Evolutionary conservation across 53 echinoderm and acorn worm species (phyloP).

Genomic region (Apostichopus leukothele): DNA sequence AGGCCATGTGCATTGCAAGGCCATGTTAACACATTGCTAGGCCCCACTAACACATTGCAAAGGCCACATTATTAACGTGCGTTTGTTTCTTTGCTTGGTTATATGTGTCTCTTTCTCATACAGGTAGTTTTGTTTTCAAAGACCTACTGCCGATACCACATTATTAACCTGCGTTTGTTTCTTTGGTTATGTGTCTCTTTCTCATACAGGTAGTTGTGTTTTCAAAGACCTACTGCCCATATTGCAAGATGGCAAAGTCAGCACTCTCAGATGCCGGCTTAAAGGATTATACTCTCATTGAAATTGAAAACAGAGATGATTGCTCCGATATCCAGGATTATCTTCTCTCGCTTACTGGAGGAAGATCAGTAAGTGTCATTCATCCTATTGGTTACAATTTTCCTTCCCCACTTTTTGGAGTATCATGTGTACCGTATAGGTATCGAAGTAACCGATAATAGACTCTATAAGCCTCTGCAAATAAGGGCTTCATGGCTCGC

Average conservation of each 20-base stretch:
- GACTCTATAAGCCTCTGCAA: no score
- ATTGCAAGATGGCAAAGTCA: constrained; percentile 75
- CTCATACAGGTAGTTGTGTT: constrained; percentile 71
- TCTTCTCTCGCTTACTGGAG: constrained; percentile 61
- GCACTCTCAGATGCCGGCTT: constrained; percentile 41
- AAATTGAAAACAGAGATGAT: constrained; percentile 60
- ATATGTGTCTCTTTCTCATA: neutral
- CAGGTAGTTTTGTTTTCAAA: constrained; percentile 90
- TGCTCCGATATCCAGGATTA: constrained; percentile 64
- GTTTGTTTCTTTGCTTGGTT: neutral
- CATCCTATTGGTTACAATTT: no score
- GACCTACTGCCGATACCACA: constrained; percentile 59
- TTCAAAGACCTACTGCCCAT: constrained; percentile 79
- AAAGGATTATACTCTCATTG: constrained; percentile 45
- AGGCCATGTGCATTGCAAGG: no score
- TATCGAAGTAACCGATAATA: no score
- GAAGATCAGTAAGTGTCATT: constrained; percentile 64
- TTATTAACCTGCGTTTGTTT: no score
- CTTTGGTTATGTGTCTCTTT: neutral
- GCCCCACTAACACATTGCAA: constrained; percentile 50
- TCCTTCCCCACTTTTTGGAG: no score
- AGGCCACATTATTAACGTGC: neutral
- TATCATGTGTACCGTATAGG: no score
- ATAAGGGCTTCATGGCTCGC: no score
- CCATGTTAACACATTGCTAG: no score